These are phyloP conservation scores for Mamestra brassicae DNA, from an alignment of 2,888 invertebrate genomes.

Conservation along the genomic window DNA sequence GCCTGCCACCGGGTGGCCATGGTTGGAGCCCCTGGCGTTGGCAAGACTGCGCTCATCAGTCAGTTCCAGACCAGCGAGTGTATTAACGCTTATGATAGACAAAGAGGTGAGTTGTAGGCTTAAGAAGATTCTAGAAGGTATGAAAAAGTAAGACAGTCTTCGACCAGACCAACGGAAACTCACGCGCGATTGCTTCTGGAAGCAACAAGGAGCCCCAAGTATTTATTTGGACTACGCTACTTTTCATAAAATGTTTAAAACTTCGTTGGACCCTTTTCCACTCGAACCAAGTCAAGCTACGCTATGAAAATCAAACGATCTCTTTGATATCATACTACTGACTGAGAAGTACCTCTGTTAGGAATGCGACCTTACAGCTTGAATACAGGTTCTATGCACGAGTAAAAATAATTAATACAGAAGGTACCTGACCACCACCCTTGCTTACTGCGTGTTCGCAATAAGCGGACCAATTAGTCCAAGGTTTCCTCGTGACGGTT, in stretches of 20 bases:
- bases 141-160: not conserved
- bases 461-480: not conserved
- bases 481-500: not conserved
- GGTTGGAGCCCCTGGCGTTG: slow-evolving; percentile 95
- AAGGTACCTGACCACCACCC: not conserved
- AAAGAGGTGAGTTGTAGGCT: slow-evolving; percentile 90
- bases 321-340: not conserved
- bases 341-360: too few relatives aligned
- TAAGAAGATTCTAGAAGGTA: not conserved
- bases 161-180: not conserved
- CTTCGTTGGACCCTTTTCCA: not conserved
- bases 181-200: not conserved
- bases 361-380: too few relatives aligned
- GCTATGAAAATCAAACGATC: too few relatives aligned
- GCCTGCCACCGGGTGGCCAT: slow-evolving; percentile 93
- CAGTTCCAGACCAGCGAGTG: slow-evolving; percentile 98
- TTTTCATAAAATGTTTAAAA: not conserved
- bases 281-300: not conserved
- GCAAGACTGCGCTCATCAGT: slow-evolving; percentile 96
- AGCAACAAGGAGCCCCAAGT: not conserved
- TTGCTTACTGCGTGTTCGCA: not conserved
- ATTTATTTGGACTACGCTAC: not conserved
- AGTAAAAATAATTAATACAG: too few relatives aligned
- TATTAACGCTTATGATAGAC: slow-evolving; percentile 97
- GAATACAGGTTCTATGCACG: too few relatives aligned